phyloP scores from a whole-genome alignment of 2,888 invertebrate genomes.

The Pammene aurita region DNA sequence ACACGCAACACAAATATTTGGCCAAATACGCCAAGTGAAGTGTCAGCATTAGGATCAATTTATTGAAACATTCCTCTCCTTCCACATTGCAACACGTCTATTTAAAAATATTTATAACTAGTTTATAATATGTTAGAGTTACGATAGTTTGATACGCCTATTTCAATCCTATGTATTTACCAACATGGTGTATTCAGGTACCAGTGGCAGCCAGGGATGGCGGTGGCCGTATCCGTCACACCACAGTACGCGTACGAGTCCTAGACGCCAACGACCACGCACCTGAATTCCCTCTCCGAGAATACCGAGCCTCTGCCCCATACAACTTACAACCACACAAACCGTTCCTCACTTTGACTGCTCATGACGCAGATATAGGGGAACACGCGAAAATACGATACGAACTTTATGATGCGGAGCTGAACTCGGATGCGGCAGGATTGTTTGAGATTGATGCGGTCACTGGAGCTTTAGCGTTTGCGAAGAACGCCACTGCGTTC shows the following conservation, averaged over 20 bases:
- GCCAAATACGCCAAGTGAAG: too few species aligned
- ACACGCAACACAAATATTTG: too few species aligned
- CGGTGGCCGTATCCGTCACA: conserved; percentile 89
- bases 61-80: too few species aligned
- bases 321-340: conserved; percentile 66
- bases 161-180: too few species aligned
- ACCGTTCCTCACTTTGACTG: conserved; percentile 75
- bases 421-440: conserved; percentile 81
- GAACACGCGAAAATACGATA: conserved; percentile 88
- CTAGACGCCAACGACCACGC: conserved; percentile 93
- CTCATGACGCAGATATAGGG: conserved; percentile 91
- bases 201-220: conserved; percentile 92
- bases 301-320: conserved; percentile 90
- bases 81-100: too few species aligned
- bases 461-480: conserved; percentile 88
- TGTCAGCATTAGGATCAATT: too few species aligned
- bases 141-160: too few species aligned
- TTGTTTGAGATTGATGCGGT: conserved; percentile 89
- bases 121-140: too few species aligned
- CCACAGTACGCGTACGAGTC: conserved; percentile 90
- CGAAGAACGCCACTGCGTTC: conserved; percentile 83
- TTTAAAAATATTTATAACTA: too few species aligned
- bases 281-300: conserved; percentile 88
- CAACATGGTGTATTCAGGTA: conserved; percentile 62
- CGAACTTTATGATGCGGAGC: conserved; percentile 87